Conservation (phyloP, 2,113 vertebrate genomes). For the Otus sunia region DNA sequence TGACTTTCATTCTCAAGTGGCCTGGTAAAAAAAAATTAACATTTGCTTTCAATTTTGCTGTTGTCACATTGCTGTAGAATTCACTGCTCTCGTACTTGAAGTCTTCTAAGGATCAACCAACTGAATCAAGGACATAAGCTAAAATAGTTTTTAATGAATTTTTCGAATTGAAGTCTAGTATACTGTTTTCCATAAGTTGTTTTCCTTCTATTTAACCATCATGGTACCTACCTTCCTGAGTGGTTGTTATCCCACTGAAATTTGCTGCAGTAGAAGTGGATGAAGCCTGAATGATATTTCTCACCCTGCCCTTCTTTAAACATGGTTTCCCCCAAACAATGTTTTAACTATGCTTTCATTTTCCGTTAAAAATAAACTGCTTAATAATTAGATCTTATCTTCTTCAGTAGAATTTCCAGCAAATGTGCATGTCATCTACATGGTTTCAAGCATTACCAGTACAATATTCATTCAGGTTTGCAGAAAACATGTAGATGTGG, state of each 20-base stretch:
- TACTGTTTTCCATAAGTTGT: constrained; percentile 10
- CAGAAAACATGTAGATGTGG: neutral
- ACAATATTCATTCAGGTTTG: neutral
- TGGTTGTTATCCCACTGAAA: constrained; percentile 31
- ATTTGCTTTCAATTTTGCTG: constrained; percentile 9
- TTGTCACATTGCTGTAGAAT: neutral
- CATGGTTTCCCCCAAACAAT: neutral
- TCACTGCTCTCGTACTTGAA: neutral
- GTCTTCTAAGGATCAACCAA: neutral
- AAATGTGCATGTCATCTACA: neutral
- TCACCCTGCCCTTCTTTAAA: constrained; percentile 8
- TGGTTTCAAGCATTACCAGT: neutral
- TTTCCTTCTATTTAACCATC: neutral
- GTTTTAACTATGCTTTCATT: neutral
- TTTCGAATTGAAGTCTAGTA: neutral
- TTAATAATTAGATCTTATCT: neutral
- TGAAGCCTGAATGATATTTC: constrained; percentile 18
- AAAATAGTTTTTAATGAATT: constrained; percentile 23
- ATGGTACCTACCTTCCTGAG: constrained; percentile 10
- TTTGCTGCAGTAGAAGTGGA: neutral
- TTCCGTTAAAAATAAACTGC: constrained; percentile 7
- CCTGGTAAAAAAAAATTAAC: neutral
- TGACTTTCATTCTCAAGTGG: neutral
- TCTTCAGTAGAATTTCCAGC: neutral
- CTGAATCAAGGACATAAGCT: neutral